Base-by-base conservation (phyloP, 2,888 invertebrate genomes). In the Cerceris rybyensis region DNA sequence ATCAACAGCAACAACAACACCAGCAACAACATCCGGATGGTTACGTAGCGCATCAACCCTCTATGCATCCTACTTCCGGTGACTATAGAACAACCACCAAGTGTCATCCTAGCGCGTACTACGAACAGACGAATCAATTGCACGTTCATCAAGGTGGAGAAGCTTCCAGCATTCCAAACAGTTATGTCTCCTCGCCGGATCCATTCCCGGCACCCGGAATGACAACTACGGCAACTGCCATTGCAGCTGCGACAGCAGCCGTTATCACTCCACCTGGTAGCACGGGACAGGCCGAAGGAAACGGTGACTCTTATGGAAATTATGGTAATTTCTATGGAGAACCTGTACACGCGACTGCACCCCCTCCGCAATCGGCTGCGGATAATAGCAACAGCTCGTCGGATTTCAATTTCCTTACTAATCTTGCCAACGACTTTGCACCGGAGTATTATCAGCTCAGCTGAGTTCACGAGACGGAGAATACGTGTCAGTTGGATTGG, bases 321-420 rank as follows among this genome's bases (percentile, higher is more conserved):
- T 96, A 95, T 91, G 95, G 95, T 83, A 96, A 96, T 90, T 96
- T 95, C 91, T 96, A 96, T 91, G 89, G 89, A 14, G 93, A 93
- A 41, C 87, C 90, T 8, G 86, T 90, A 7, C 90, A 91, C 66
- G 93, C 94, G 70, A 93, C 93, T 74, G 94, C 94, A 6, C 88
- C 92, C 55, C 90, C 93, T 54, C 92, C 92, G 11, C 92, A 28
- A 28, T 28, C 28, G 28, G 28, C 94, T 28, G 95, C 96, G 63
- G 97, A 97, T 88, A 97, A 97, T 93, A 97, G 97, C 87, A 97
- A 97, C 92, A 97, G 97, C 91, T 97, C 97, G n/a, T 97, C 98
- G 43, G 98, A 98, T 93, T 98, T 98, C 93, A 98, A 98, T 93
- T 98, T 98, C 92, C 94, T 98, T 81, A 97, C 97, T 93, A 98